phyloP scores from a whole-genome alignment of 2,888 invertebrate genomes.

The Lamellibrachia satsuma region DNA sequence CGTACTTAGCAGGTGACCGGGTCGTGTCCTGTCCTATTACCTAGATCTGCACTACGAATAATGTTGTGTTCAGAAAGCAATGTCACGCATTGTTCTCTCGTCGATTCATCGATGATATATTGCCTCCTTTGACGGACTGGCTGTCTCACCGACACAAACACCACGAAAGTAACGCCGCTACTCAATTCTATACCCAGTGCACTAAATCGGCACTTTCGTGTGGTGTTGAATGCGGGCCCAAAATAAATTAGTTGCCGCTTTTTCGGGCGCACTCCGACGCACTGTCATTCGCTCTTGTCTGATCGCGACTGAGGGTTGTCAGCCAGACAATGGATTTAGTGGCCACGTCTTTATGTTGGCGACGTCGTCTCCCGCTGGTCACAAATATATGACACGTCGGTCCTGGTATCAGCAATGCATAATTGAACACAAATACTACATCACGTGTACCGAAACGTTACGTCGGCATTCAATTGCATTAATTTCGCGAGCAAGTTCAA shows the following conservation, averaged over 20 bases:
- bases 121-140: background rate
- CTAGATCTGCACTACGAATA: background rate
- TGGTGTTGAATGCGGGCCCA: background rate
- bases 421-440: background rate
- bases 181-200: background rate
- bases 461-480: background rate
- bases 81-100: no score
- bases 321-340: background rate
- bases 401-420: background rate
- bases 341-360: background rate
- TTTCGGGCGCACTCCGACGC: background rate
- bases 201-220: constrained; percentile 5
- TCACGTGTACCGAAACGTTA: background rate
- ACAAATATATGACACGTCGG: background rate
- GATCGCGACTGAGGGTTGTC: background rate
- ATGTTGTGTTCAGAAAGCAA: background rate
- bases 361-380: constrained; percentile 3
- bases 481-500: no score
- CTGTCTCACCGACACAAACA: background rate
- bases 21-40: background rate
- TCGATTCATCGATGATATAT: background rate
- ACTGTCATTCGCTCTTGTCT: background rate
- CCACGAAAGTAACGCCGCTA: background rate
- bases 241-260: constrained; percentile 3
- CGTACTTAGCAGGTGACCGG: background rate